phyloP scores from a whole-genome alignment of 1,140 invertebrate genomes.

The Vanessa tameamea region DNA sequence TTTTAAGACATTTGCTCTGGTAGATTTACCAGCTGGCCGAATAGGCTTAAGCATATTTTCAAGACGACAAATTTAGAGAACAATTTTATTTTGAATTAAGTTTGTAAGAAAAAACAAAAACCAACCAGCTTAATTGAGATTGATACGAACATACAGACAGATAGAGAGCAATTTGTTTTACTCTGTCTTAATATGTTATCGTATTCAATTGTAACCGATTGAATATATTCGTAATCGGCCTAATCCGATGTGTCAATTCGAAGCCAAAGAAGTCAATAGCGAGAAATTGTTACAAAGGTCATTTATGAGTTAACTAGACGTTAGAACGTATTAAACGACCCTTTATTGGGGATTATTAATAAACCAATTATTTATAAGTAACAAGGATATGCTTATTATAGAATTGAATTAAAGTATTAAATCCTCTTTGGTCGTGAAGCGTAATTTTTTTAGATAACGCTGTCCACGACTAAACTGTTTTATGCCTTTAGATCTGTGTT shows the following conservation, averaged over 20 bases:
- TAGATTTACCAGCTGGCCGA: too few species aligned
- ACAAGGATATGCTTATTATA: not conserved
- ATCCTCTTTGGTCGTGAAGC: not conserved
- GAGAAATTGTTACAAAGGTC: constrained; percentile 17
- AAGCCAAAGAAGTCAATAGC: constrained; percentile 8
- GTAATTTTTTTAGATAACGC: not conserved
- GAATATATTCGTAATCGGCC: constrained; percentile 9
- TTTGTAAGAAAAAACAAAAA: too few species aligned
- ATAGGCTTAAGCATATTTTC: too few species aligned
- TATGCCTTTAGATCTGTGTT: too few species aligned
- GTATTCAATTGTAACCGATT: not conserved
- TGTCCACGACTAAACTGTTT: not conserved
- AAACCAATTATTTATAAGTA: not conserved
- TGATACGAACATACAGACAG: too few species aligned
- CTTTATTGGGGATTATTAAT: constrained; percentile 7
- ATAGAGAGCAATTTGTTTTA: too few species aligned
- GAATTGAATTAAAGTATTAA: not conserved
- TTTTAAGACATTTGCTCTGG: too few species aligned
- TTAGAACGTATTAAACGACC: not conserved
- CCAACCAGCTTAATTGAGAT: too few species aligned
- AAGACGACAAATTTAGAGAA: too few species aligned
- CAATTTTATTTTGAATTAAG: too few species aligned
- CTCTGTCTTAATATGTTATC: not conserved
- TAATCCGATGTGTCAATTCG: constrained; percentile 13
- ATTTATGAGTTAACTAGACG: constrained; percentile 7